A percentile compares a stretch with the other conserved stretches of the same genome.
These are phyloP conservation scores for Salvator merianae DNA, from an alignment of 2,113 vertebrate genomes.

Conservation along the genomic window DNA sequence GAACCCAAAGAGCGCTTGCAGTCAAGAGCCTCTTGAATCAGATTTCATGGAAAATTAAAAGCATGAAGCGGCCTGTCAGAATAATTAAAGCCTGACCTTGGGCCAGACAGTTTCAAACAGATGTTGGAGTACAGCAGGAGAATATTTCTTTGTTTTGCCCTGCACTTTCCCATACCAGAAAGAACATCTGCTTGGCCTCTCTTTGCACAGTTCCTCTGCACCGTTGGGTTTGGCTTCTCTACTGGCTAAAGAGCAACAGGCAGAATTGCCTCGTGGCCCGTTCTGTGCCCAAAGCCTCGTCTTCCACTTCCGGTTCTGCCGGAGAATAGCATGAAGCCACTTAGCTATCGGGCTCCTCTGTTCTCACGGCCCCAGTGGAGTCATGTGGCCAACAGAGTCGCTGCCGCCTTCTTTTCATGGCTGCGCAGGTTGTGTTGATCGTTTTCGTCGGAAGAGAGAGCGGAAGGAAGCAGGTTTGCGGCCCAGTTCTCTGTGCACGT, in stretches of 20 bases:
- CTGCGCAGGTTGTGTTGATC: not conserved
- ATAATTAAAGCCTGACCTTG: conserved; percentile 55
- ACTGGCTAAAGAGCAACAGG: conserved; percentile 7
- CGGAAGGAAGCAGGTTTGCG: not conserved
- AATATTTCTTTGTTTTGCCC: conserved; percentile 70
- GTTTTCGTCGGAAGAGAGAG: not conserved
- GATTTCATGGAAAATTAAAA: conserved; percentile 71
- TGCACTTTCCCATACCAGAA: conserved; percentile 59
- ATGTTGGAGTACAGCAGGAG: conserved; percentile 65
- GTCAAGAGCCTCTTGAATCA: conserved; percentile 51
- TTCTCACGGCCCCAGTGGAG: accelerated
- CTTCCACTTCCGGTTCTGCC: not conserved
- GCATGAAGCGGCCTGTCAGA: conserved; percentile 69
- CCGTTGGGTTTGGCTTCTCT: not conserved
- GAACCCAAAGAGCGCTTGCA: conserved; percentile 39
- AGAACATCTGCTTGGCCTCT: conserved; percentile 63
- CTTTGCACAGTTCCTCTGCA: not conserved
- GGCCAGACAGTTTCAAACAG: conserved; percentile 69
- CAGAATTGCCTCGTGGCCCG: not conserved
- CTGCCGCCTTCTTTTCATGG: not conserved
- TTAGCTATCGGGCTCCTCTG: accelerated
- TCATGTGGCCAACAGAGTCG: not conserved
- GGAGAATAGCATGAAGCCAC: not conserved
- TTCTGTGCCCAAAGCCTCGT: not conserved
- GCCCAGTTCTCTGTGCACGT: not conserved